Conservation (phyloP, 64 coral and sea anemone genomes). For the Montipora sp. region DNA sequence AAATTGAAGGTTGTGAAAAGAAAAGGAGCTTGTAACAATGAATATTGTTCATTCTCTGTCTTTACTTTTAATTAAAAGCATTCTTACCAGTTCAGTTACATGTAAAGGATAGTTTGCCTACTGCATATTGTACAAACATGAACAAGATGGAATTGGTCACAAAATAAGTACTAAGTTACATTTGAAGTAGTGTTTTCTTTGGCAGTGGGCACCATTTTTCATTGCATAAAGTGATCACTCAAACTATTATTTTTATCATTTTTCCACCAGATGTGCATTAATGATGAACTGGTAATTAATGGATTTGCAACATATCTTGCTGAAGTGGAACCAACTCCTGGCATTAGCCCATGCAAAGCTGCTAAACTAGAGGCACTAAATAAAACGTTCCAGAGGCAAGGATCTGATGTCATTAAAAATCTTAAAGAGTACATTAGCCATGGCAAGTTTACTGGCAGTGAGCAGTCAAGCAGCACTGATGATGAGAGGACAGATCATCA, state of each 20-base stretch:
- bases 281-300: constrained; percentile 95
- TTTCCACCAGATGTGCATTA: constrained; percentile 77
- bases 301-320: constrained; percentile 68
- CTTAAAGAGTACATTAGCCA: constrained; percentile 32
- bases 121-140: too few species aligned
- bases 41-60: too few species aligned
- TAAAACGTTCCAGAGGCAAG: constrained; percentile 37
- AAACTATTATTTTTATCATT: not conserved
- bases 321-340: not conserved
- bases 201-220: too few species aligned
- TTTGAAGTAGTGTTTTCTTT: too few species aligned
- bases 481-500: not conserved
- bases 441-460: constrained; percentile 31
- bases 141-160: too few species aligned
- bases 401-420: constrained; percentile 9
- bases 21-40: too few species aligned
- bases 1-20: too few species aligned
- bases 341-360: constrained; percentile 12
- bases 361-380: constrained; percentile 19
- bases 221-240: too few species aligned
- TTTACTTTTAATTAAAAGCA: too few species aligned
- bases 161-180: too few species aligned
- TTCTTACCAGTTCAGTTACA: too few species aligned
- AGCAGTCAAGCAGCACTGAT: constrained; percentile 33
- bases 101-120: too few species aligned